phyloP scores from a whole-genome alignment of 2,113 vertebrate species.

The Poeciliopsis prolifica region DNA sequence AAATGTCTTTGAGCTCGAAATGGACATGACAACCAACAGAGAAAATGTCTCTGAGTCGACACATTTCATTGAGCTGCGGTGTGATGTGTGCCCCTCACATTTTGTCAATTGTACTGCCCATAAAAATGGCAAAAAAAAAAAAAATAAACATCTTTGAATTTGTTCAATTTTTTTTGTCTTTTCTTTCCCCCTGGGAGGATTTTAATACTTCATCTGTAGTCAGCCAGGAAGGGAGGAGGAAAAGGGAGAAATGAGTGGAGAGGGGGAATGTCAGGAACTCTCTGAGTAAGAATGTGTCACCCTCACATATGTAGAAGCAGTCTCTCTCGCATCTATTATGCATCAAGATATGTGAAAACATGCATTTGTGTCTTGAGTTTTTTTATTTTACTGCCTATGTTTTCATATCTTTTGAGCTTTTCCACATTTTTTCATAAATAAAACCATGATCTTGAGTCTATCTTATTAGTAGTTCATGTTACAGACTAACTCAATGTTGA shows the following conservation, averaged over 20 bases:
- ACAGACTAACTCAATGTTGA: too few species aligned
- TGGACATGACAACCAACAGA: constrained; percentile 67
- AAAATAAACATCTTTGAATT: background rate
- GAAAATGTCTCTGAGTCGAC: constrained; percentile 58
- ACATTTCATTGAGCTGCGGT: constrained; percentile 55
- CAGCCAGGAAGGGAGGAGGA: background rate
- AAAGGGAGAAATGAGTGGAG: constrained; percentile 1
- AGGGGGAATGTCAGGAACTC: background rate
- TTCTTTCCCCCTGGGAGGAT: background rate
- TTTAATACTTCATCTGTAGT: background rate
- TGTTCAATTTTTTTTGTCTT: background rate
- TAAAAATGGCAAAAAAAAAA: constrained; percentile 9
- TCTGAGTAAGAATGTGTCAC: background rate
- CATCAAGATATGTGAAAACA: background rate
- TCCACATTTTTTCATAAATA: too few species aligned
- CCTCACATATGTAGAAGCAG: constrained; percentile 8
- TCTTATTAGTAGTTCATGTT: too few species aligned
- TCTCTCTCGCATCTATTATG: constrained; percentile 3
- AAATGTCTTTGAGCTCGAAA: constrained; percentile 59
- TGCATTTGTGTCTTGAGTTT: constrained; percentile 1
- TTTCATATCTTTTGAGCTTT: too few species aligned
- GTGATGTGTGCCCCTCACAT: constrained; percentile 20
- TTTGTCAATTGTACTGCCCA: background rate
- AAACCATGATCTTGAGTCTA: too few species aligned
- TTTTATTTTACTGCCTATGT: too few species aligned